phyloP scores from a whole-genome alignment of 2,113 vertebrate genomes.

The Planiliza haematocheilus region DNA sequence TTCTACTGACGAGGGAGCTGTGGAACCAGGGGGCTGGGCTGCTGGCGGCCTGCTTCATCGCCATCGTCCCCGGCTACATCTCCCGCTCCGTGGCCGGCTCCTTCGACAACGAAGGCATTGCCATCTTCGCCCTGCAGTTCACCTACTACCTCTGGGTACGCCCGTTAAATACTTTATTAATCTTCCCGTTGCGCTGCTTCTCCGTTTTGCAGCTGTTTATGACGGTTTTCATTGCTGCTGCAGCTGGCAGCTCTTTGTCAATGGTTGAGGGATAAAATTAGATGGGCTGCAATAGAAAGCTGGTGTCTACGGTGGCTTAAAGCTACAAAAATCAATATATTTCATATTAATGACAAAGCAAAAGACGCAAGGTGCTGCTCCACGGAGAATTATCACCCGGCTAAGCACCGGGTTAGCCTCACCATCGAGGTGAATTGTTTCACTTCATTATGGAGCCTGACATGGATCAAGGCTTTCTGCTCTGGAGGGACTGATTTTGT shows the following conservation, averaged over 20 bases:
- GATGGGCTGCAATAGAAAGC: neutral
- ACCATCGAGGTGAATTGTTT: constrained; percentile 1
- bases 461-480: neutral
- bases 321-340: constrained; percentile 1
- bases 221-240: neutral
- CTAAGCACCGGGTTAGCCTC: neutral
- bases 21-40: constrained; percentile 97
- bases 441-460: neutral
- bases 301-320: too few relatives aligned
- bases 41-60: constrained; percentile 95
- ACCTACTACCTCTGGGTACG: constrained; percentile 96
- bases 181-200: neutral
- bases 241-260: neutral
- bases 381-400: neutral
- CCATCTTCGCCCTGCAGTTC: constrained; percentile 98
- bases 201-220: neutral
- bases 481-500: neutral
- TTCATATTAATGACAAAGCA: constrained; percentile 9
- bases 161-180: neutral
- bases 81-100: constrained; percentile 96
- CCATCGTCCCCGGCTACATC: constrained; percentile 96
- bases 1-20: constrained; percentile 94
- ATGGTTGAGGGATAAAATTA: neutral
- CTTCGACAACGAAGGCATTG: constrained; percentile 98
- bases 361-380: neutral